Evolutionary conservation across 2,113 vertebrate genomes (phyloP).

Genomic region (Nycticorax nycticorax): DNA sequence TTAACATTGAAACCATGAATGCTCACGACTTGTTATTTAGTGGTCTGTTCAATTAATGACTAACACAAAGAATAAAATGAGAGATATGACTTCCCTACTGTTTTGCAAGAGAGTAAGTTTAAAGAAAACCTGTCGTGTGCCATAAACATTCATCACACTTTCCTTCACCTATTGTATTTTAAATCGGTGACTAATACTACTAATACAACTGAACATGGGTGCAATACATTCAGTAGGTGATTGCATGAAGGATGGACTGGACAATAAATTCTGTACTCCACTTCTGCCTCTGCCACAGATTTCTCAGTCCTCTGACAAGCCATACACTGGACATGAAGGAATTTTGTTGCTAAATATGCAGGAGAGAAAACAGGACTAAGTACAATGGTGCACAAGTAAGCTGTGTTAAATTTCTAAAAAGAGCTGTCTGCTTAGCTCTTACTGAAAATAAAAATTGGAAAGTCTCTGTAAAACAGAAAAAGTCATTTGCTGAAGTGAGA

Average conservation of each 20-base stretch:
- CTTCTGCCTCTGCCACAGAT: not conserved
- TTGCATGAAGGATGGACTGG: not conserved
- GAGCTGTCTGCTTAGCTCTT: not conserved
- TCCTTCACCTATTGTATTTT: not conserved
- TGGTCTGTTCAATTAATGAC: not conserved
- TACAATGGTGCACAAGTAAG: not conserved
- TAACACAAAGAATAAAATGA: not conserved
- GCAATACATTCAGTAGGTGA: not conserved
- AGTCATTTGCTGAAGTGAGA: not conserved
- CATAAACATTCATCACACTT: not conserved
- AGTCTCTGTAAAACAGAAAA: not conserved
- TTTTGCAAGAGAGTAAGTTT: not conserved
- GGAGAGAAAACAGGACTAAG: not conserved
- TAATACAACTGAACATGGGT: not conserved
- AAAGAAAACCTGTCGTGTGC: not conserved
- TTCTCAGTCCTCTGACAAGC: not conserved
- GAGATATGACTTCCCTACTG: not conserved
- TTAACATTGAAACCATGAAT: not conserved
- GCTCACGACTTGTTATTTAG: not conserved
- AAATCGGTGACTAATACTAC: not conserved
- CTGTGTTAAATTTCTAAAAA: not conserved
- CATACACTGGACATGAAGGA: not conserved
- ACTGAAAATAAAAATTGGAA: not conserved
- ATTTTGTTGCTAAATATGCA: not conserved
- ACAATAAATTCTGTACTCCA: not conserved